Conservation (phyloP, 1,140 invertebrate species). For the Apis cerana region DNA sequence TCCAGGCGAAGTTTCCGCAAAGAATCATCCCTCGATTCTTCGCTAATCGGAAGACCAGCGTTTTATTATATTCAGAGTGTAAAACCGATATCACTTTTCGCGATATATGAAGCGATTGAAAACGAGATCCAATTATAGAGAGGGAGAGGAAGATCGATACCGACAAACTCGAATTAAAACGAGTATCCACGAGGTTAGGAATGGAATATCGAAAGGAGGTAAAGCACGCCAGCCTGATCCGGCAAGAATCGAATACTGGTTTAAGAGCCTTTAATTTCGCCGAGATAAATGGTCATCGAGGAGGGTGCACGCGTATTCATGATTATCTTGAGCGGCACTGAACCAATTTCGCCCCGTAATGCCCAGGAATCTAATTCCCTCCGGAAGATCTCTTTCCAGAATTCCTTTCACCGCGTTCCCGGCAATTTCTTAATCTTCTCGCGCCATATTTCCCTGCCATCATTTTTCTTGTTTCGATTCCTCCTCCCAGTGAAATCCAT, state of each 20-base stretch:
- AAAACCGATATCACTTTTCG: neutral
- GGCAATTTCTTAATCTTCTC: neutral
- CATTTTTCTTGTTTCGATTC: constrained; percentile 1
- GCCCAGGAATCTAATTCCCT: neutral
- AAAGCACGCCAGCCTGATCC: neutral
- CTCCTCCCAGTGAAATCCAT: neutral
- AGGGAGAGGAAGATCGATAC: neutral
- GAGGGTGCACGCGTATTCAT: neutral
- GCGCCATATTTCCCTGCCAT: too few relatives aligned
- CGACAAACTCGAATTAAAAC: neutral
- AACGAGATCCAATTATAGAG: neutral
- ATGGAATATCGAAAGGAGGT: neutral
- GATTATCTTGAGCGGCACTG: neutral
- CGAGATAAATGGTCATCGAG: constrained; percentile 9
- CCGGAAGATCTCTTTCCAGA: neutral
- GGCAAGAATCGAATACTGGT: neutral
- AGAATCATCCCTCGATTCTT: neutral
- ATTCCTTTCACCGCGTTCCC: neutral
- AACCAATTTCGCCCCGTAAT: constrained; percentile 13
- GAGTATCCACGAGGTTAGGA: neutral
- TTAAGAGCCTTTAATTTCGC: neutral
- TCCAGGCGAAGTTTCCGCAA: too few relatives aligned
- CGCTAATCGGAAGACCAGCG: neutral
- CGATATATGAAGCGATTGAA: neutral
- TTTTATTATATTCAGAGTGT: neutral